Conservation (phyloP, 1,140 invertebrate species). For the Drosophila setifemur region DNA sequence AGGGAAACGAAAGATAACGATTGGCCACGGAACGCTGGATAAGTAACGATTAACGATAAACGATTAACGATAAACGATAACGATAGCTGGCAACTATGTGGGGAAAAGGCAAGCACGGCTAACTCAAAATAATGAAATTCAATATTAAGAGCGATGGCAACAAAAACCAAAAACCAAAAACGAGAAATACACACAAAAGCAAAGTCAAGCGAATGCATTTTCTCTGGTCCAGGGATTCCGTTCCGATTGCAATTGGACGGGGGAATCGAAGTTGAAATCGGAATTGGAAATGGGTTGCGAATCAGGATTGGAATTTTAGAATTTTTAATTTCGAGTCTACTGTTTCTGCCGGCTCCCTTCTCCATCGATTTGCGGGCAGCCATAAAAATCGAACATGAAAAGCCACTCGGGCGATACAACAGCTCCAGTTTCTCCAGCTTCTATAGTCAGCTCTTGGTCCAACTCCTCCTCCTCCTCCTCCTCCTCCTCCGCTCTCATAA, state of each 20-base stretch:
- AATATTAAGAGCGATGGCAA: conserved; percentile 43
- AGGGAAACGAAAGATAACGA: conserved; percentile 6
- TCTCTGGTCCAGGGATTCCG: too few relatives aligned
- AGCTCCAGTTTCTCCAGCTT: too few relatives aligned
- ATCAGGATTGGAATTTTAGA: conserved; percentile 9
- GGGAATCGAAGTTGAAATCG: too few relatives aligned
- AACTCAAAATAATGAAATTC: conserved; percentile 25
- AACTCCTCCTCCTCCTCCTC: too few relatives aligned
- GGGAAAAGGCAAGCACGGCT: conserved; percentile 4
- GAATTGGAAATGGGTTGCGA: too few relatives aligned
- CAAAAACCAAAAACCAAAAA: conserved; percentile 22
- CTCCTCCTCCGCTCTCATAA: too few relatives aligned
- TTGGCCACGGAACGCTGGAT: conserved; percentile 19
- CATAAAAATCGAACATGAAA: conserved; percentile 57
- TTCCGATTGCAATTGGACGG: too few relatives aligned
- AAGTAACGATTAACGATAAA: not conserved
- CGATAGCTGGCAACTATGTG: conserved; percentile 38
- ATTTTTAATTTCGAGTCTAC: conserved; percentile 24
- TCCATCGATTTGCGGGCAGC: conserved; percentile 39
- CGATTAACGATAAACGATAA: conserved; percentile 18
- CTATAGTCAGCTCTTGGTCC: too few relatives aligned
- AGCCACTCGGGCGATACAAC: conserved; percentile 44
- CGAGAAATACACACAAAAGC: conserved; percentile 45
- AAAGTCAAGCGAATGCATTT: conserved; percentile 35
- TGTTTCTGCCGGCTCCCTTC: conserved; percentile 9